Conservation (phyloP, 2,888 invertebrate genomes). For the Ecliptopera silaceata region DNA sequence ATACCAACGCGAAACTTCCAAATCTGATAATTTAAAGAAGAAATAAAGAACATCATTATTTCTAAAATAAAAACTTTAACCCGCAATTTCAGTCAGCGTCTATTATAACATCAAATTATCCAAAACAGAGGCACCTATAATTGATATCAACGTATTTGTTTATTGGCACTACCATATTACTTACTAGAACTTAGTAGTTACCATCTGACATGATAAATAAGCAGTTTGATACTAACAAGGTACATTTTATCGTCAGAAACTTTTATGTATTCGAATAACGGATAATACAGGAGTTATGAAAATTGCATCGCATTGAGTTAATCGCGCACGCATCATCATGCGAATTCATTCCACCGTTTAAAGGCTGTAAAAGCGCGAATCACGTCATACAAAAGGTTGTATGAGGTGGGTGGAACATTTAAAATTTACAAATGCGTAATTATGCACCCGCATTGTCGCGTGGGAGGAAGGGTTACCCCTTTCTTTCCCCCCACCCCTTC, state of each 20-base stretch:
- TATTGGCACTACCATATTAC: no score
- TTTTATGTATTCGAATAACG: conserved; percentile 19
- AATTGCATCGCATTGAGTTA: conserved; percentile 67
- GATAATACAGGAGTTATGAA: conserved; percentile 50
- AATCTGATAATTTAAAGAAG: no score
- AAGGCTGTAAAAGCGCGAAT: conserved; percentile 74
- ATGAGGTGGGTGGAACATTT: conserved; percentile 80
- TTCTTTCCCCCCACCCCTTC: conserved; percentile 50
- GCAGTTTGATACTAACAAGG: no score
- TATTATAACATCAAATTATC: no score
- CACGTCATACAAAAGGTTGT: conserved; percentile 79
- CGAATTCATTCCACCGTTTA: conserved; percentile 72
- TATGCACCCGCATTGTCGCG: conserved; percentile 83
- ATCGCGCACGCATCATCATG: conserved; percentile 67
- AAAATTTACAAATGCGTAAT: conserved; percentile 84
- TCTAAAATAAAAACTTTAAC: no score
- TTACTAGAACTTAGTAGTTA: no score
- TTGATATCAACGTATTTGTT: no score
- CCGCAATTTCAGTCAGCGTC: no score
- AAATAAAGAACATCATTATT: no score
- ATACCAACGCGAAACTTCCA: no score
- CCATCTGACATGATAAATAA: no score
- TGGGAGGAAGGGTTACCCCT: conserved; percentile 70
- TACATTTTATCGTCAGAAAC: not conserved
- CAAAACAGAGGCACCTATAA: no score